Conservation (phyloP, 2,797 vertebrate genomes). For the Heteromormyrus szaboi region DNA sequence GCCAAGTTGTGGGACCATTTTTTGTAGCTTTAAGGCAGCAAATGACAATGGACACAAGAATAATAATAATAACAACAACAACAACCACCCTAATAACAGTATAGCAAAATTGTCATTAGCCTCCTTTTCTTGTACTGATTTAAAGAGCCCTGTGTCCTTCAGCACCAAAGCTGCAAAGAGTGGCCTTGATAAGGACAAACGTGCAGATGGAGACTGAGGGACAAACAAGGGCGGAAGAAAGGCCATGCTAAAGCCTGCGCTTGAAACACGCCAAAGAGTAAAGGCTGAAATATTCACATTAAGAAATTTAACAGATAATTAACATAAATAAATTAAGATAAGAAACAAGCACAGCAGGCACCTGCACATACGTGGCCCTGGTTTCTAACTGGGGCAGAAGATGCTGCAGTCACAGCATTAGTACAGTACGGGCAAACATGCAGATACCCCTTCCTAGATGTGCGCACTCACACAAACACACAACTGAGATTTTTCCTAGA, state of each 20-base stretch:
- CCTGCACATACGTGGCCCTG: slow-evolving; percentile 32
- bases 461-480: not conserved
- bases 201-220: not conserved
- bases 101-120: not conserved
- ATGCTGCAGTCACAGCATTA: not conserved
- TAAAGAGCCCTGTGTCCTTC: not conserved
- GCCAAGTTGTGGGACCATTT: not conserved
- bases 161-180: not conserved
- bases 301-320: slow-evolving; percentile 21
- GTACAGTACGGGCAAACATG: not conserved
- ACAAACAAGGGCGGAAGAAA: not conserved
- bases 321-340: slow-evolving; percentile 63
- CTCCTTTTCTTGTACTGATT: not conserved
- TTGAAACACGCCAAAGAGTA: not conserved
- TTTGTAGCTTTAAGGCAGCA: slow-evolving; percentile 18
- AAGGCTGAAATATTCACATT: slow-evolving; percentile 12
- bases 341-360: slow-evolving; percentile 47
- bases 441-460: not conserved
- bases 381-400: not conserved
- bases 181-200: not conserved
- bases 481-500: slow-evolving; percentile 13
- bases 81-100: not conserved
- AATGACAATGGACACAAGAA: not conserved
- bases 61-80: not conserved
- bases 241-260: not conserved